Conservation (phyloP, 2,113 vertebrate species). For the Suricata suricatta region DNA sequence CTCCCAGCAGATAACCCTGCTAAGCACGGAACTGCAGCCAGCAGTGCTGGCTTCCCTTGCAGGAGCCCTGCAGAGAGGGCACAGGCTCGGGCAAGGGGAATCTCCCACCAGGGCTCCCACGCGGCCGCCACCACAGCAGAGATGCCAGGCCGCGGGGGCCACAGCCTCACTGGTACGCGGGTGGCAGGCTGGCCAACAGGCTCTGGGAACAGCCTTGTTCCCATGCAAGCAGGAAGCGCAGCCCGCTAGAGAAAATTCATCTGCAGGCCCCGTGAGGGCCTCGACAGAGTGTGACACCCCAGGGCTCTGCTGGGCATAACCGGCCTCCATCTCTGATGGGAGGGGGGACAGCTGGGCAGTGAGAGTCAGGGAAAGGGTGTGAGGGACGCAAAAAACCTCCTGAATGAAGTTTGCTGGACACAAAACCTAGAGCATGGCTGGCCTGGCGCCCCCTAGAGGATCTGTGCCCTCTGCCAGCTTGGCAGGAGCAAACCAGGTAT, state of each 20-base stretch:
- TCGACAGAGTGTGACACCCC: background rate
- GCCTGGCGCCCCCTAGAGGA: background rate
- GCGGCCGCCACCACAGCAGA: accelerated
- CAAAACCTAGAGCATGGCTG: background rate
- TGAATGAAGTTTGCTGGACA: background rate
- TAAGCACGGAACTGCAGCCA: background rate
- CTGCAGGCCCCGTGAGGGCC: background rate
- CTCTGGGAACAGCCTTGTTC: conserved; percentile 37
- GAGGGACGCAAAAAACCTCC: background rate
- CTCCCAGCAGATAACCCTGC: conserved; percentile 8
- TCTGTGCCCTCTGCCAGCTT: background rate
- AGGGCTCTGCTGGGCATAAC: background rate
- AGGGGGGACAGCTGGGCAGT: background rate
- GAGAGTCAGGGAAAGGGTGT: background rate
- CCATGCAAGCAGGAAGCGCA: conserved; percentile 55
- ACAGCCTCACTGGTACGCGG: conserved; percentile 51
- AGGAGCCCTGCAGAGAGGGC: background rate
- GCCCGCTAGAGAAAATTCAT: background rate
- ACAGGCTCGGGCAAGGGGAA: background rate
- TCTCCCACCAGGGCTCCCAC: background rate
- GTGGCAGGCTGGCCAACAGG: background rate
- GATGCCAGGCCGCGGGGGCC: background rate
- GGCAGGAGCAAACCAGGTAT: background rate
- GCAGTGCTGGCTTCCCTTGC: background rate
- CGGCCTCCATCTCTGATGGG: background rate